Base-by-base conservation (phyloP, 2,888 invertebrate genomes). In the Aradus depressus region DNA sequence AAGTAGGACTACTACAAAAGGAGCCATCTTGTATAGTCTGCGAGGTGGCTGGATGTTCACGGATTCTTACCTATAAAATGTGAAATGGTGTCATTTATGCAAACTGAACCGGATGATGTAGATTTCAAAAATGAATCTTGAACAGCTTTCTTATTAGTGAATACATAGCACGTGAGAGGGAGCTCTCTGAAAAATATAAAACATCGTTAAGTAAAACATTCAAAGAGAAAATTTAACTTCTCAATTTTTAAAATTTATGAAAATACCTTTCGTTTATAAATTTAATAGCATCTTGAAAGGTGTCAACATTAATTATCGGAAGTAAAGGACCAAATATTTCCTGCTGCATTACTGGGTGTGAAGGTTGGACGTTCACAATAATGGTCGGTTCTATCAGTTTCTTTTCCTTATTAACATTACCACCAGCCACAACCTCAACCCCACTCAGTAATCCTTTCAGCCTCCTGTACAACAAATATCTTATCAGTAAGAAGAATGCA, bases 321-420 rank as follows among this genome's bases (percentile, higher is more conserved):
- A 98, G 74, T 61, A 98, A 78, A 3, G 97, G 97, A 0, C 97
- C 97, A 68, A 97, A 98, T 62, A 97, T 92, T 76, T 97, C 97
- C 60, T 95, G 84, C 59, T 80, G 75, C 86, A 88, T 86, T 2
- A 86, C 66, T 34, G 79, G 76, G 70, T 93, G 91, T 1, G 72
- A 72, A 0, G 74, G 69, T 51, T 78, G 75, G 0, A 91, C 85
- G 65, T 92, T 81, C 16, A 75, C 68, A 41, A 88, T 61, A 50
- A 97, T 74, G 0, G 93, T 95, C 1, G 96, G 96, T 44, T 83
- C 78, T 55, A 97, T 88, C 66, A 75, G 91, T 50, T 75, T 76
- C 57, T 91, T 86, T 21, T 72, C 70, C 0, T 80, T 71, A 66
- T 93, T 85, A 52, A 71, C 73, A 41, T 79, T 73, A 5, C 96